phyloP scores from a whole-genome alignment of 2,113 vertebrate species.

The Podarcis muralis region DNA sequence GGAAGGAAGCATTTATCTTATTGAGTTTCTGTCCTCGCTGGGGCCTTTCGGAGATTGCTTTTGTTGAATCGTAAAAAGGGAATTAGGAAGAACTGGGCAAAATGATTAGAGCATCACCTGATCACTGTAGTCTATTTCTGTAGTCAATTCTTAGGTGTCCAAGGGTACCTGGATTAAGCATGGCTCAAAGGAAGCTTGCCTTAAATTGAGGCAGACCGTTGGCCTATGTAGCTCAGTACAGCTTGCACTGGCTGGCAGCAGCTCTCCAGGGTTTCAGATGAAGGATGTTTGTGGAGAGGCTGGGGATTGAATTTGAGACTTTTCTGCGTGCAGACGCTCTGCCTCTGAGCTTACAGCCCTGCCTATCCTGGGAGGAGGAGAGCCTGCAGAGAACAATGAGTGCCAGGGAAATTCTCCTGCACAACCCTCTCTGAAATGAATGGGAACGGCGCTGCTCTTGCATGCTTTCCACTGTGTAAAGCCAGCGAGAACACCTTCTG shows the following conservation, averaged over 20 bases:
- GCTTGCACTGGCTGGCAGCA: no score
- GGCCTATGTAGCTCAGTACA: background rate
- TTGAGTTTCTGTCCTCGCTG: slow-evolving; percentile 28
- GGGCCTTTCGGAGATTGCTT: background rate
- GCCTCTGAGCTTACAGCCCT: no score
- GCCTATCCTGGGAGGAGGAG: no score
- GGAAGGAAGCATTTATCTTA: slow-evolving; percentile 26
- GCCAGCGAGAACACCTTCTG: background rate
- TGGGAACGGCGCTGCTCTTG: background rate
- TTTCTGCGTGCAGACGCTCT: no score
- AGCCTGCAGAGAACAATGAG: background rate
- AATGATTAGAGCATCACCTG: background rate
- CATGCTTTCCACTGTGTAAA: background rate
- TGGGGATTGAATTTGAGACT: no score
- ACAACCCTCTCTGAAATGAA: background rate
- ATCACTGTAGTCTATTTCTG: background rate
- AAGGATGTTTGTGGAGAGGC: no score
- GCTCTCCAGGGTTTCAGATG: no score
- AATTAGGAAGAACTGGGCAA: background rate
- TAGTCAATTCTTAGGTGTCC: no score
- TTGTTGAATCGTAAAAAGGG: background rate
- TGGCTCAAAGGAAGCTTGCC: no score
- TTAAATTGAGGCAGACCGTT: no score
- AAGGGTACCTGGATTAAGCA: background rate
- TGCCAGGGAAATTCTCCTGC: background rate